A percentile compares a stretch with the other conserved stretches of the same genome.
Conservation (phyloP, 2,888 invertebrate species). For the Drosophila maculinotata region DNA sequence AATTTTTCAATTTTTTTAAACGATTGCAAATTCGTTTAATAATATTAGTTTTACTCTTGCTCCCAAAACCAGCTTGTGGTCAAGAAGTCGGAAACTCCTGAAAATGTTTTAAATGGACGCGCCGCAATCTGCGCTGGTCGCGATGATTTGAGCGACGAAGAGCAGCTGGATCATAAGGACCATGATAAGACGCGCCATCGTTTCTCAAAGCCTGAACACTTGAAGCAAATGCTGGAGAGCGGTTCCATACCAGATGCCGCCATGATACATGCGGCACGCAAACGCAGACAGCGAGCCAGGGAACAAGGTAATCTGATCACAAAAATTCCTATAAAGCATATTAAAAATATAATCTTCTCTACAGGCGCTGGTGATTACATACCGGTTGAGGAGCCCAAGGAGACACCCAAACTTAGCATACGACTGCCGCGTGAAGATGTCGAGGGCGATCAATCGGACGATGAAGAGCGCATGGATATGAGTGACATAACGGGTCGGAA, state of each 20-base stretch:
- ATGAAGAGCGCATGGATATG: conserved; percentile 94
- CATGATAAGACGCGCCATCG: conserved; percentile 84
- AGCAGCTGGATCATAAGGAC: conserved; percentile 86
- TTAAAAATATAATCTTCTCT: background rate
- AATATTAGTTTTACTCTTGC: conserved; percentile 38
- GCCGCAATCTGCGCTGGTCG: conserved; percentile 93
- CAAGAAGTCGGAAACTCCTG: conserved; percentile 86
- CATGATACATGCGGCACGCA: conserved; percentile 98
- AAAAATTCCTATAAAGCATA: background rate
- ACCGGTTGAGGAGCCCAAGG: conserved; percentile 86
- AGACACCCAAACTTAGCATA: conserved; percentile 85
- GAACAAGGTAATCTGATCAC: conserved; percentile 87
- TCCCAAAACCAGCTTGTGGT: conserved; percentile 86
- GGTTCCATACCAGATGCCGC: conserved; percentile 98
- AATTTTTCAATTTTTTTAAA: conserved; percentile 1
- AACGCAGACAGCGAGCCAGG: conserved; percentile 96
- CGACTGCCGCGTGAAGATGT: conserved; percentile 93
- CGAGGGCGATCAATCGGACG: conserved; percentile 91
- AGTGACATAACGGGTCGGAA: conserved; percentile 91
- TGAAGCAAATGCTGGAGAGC: conserved; percentile 92
- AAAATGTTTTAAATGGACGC: conserved; percentile 91
- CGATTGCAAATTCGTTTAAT: conserved; percentile 16
- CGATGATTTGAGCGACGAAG: conserved; percentile 88
- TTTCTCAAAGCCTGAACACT: conserved; percentile 89
- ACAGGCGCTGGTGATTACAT: conserved; percentile 88